Conservation (phyloP, 2,888 invertebrate genomes). For the Candidula unifasciata region DNA sequence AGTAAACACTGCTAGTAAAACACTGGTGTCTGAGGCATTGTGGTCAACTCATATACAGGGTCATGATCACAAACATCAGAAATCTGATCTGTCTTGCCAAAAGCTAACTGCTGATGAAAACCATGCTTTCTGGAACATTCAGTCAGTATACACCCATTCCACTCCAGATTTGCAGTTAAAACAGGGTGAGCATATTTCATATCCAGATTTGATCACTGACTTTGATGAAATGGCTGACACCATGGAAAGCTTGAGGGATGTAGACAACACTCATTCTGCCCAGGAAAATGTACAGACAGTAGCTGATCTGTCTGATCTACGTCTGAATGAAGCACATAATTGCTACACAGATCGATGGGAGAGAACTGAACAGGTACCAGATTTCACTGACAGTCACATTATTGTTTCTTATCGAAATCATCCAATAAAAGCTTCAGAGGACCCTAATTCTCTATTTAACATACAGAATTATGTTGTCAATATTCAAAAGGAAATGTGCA, state of each 20-base stretch:
- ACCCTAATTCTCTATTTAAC: neutral
- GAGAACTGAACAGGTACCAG: neutral
- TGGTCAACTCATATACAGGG: too few species aligned
- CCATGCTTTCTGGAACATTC: neutral
- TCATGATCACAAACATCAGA: too few species aligned
- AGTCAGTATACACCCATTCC: neutral
- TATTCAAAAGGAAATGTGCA: neutral
- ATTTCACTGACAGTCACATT: neutral
- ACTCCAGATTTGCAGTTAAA: neutral
- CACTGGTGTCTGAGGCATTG: too few species aligned
- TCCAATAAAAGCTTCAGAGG: neutral
- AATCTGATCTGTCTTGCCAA: neutral
- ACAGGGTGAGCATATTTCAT: neutral
- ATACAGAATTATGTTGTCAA: neutral
- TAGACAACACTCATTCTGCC: too few species aligned
- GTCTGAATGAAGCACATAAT: neutral
- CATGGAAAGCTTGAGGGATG: too few species aligned
- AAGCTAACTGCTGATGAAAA: neutral
- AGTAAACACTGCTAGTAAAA: neutral
- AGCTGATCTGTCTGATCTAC: neutral
- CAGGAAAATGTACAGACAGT: too few species aligned
- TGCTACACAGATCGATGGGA: slow-evolving; percentile 27
- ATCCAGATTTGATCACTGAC: neutral
- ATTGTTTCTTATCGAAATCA: neutral
- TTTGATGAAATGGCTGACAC: too few species aligned